These are phyloP conservation scores for Myrmecobius fasciatus DNA, from an alignment of 2,113 vertebrate species.

Conservation along the genomic window DNA sequence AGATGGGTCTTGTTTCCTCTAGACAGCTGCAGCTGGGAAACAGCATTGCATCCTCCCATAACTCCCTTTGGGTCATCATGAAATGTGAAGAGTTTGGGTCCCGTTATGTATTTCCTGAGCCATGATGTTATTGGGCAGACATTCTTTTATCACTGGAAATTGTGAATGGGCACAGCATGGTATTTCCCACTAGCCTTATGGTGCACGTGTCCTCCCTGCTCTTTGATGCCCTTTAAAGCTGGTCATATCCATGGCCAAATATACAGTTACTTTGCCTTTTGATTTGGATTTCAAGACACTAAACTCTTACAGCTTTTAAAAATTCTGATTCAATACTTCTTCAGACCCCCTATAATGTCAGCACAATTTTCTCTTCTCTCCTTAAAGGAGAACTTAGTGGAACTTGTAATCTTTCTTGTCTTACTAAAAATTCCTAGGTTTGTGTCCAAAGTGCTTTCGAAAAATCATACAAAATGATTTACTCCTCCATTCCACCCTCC, in stretches of 20 bases:
- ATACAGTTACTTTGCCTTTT: conserved; percentile 41
- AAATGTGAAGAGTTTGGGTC: neutral
- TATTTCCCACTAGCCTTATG: neutral
- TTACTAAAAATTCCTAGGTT: conserved; percentile 71
- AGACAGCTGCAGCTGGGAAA: conserved; percentile 33
- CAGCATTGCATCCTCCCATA: neutral
- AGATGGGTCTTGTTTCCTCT: conserved; percentile 42
- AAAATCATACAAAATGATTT: conserved; percentile 76
- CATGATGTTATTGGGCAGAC: neutral
- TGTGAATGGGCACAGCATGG: neutral
- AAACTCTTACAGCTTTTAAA: neutral
- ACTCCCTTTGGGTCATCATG: conserved; percentile 1
- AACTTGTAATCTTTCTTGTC: conserved; percentile 67
- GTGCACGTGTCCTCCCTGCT: neutral
- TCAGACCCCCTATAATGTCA: conserved; percentile 49
- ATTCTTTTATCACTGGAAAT: neutral
- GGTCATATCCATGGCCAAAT: neutral
- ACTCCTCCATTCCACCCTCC: conserved; percentile 51
- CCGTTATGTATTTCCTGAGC: neutral
- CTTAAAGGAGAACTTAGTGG: conserved; percentile 57
- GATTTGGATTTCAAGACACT: conserved; percentile 37
- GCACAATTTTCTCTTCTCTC: conserved; percentile 44
- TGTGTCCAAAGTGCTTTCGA: conserved; percentile 74
- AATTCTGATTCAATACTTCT: neutral
- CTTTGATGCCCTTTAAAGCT: neutral